A percentile compares a stretch with the other conserved stretches of the same genome.
Conservation (phyloP, 2,113 vertebrate genomes). For the Nyctereutes procyonoides region DNA sequence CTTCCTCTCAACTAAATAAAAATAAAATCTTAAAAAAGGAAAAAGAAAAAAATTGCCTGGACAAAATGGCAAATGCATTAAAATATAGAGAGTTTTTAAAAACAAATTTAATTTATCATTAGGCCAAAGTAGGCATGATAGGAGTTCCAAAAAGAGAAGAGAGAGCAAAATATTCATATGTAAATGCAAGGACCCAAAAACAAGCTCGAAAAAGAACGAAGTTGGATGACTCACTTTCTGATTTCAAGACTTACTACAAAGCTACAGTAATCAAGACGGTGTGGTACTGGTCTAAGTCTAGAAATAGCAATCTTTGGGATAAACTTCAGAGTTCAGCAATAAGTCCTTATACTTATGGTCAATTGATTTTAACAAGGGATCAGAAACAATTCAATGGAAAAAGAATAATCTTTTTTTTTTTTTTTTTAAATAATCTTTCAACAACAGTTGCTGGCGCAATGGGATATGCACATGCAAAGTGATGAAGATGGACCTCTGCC, state of each 20-base stretch:
- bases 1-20: no score
- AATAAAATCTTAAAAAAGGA: no score
- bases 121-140: not conserved
- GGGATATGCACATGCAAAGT: not conserved
- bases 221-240: not conserved
- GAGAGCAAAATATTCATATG: not conserved
- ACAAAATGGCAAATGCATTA: not conserved
- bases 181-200: not conserved
- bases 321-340: not conserved
- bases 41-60: not conserved
- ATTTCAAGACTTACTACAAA: not conserved
- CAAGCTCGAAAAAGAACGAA: not conserved
- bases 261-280: not conserved
- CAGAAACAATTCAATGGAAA: not conserved
- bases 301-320: not conserved
- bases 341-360: not conserved
- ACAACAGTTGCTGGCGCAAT: not conserved
- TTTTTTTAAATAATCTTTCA: not conserved
- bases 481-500: not conserved
- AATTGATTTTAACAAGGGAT: no score
- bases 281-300: not conserved
- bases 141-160: not conserved
- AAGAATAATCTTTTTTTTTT: not conserved
- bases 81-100: not conserved
- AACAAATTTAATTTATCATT: constrained; percentile 11